Percentiles rank a stretch among this genome's conserved stretches.
Evolutionary conservation across 1,140 invertebrate genomes (phyloP).

Genomic region (Reticulitermes speratus): DNA sequence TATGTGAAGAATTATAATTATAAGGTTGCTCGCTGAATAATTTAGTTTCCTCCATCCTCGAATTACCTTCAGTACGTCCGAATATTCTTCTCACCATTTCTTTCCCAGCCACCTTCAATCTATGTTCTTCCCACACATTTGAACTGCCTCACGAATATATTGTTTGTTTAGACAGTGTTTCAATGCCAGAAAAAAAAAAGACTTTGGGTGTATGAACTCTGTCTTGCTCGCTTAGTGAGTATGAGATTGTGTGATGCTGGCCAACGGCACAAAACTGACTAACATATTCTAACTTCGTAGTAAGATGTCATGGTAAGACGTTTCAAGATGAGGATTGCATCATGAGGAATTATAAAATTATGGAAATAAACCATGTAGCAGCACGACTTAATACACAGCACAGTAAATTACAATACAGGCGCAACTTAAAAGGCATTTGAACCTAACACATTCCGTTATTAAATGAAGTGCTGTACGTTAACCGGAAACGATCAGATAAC

Average conservation of each 20-base stretch:
- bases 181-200: too few species aligned
- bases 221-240: too few species aligned
- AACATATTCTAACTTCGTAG: background rate
- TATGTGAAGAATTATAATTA: too few species aligned
- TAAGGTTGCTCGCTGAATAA: too few species aligned
- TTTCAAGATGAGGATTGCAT: background rate
- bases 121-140: too few species aligned
- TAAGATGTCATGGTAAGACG: background rate
- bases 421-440: background rate
- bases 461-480: background rate
- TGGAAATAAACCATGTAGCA: slow-evolving; percentile 8
- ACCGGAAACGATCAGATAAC: background rate
- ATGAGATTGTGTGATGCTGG: background rate
- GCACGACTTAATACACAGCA: background rate
- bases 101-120: too few species aligned
- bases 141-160: too few species aligned
- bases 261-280: background rate
- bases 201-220: too few species aligned
- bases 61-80: too few species aligned
- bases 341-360: slow-evolving; percentile 11
- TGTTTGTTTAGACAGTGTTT: too few species aligned
- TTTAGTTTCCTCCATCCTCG: too few species aligned
- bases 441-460: background rate
- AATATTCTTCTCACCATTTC: too few species aligned
- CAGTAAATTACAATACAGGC: background rate